Conservation (phyloP, 1,140 invertebrate genomes). For the Ephestia elutella region DNA sequence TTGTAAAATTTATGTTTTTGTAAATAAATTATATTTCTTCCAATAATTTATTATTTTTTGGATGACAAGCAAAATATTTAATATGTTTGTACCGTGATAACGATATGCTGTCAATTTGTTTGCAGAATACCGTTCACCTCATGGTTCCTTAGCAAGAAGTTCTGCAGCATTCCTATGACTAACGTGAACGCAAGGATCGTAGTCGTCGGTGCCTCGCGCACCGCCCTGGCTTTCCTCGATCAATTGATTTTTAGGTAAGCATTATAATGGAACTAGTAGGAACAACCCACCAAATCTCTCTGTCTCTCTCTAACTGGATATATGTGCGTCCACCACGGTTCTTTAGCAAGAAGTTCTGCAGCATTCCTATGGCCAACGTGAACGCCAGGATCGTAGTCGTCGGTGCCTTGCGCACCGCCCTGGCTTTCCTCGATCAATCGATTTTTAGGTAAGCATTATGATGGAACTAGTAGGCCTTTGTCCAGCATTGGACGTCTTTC, state of each 20-base stretch:
- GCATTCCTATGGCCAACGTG: slow-evolving; percentile 56
- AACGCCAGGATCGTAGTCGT: slow-evolving; percentile 80
- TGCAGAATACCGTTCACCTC: slow-evolving; percentile 47
- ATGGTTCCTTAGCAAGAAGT: slow-evolving; percentile 49
- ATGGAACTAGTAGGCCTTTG: too few relatives aligned
- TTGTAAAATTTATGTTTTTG: too few relatives aligned
- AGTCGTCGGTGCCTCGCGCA: slow-evolving; percentile 81
- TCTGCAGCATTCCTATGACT: slow-evolving; percentile 45
- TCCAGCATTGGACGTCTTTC: too few relatives aligned
- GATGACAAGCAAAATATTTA: too few relatives aligned
- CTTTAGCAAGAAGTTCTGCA: slow-evolving; percentile 42
- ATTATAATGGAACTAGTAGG: not conserved
- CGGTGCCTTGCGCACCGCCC: slow-evolving; percentile 80
- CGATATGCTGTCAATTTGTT: slow-evolving; percentile 6
- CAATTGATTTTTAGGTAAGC: slow-evolving; percentile 76
- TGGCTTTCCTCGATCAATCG: slow-evolving; percentile 79
- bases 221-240: slow-evolving; percentile 79
- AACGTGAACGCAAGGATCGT: slow-evolving; percentile 78
- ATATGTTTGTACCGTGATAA: too few relatives aligned
- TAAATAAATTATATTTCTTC: too few relatives aligned
- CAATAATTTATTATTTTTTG: too few relatives aligned
- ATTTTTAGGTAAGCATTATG: slow-evolving; percentile 77
- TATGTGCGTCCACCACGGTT: too few relatives aligned
- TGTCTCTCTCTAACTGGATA: too few relatives aligned
- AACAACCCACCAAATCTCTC: too few relatives aligned